A percentile compares a stretch with the other conserved stretches of the same genome.
phyloP scores from a whole-genome alignment of 1,140 invertebrate species.

The Solen grandis region DNA sequence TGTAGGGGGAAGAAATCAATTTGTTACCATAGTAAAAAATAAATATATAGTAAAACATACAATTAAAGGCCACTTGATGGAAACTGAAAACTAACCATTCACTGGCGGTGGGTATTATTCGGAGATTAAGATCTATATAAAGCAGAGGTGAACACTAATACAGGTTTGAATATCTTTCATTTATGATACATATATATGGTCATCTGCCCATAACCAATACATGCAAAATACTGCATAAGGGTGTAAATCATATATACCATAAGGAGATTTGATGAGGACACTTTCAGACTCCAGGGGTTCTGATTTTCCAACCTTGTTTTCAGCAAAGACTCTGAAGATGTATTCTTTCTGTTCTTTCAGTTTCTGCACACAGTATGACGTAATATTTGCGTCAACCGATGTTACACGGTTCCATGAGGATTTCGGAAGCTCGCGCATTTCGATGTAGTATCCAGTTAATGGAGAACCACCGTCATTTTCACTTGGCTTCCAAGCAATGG shows the following conservation, averaged over 20 bases:
- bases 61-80: background rate
- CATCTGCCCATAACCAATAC: too few species aligned
- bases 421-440: slow-evolving; percentile 91
- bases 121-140: too few species aligned
- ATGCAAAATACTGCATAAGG: too few species aligned
- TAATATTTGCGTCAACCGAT: slow-evolving; percentile 84
- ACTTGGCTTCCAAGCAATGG: slow-evolving; percentile 96
- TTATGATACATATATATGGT: too few species aligned
- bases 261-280: slow-evolving; percentile 92
- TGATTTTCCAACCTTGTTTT: slow-evolving; percentile 93
- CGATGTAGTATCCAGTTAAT: slow-evolving; percentile 93
- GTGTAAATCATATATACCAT: too few species aligned
- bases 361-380: slow-evolving; percentile 82
- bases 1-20: too few species aligned
- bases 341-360: slow-evolving; percentile 86
- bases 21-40: slow-evolving; percentile 83
- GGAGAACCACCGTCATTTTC: slow-evolving; percentile 98
- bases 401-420: slow-evolving; percentile 89
- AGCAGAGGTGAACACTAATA: too few species aligned
- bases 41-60: background rate
- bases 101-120: too few species aligned
- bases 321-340: slow-evolving; percentile 87
- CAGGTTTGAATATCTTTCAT: too few species aligned
- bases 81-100: too few species aligned
- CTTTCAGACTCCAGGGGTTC: slow-evolving; percentile 94